These are phyloP conservation scores for Ectropis crepuscularia DNA, from an alignment of 2,888 invertebrate species.

Conservation along the genomic window DNA sequence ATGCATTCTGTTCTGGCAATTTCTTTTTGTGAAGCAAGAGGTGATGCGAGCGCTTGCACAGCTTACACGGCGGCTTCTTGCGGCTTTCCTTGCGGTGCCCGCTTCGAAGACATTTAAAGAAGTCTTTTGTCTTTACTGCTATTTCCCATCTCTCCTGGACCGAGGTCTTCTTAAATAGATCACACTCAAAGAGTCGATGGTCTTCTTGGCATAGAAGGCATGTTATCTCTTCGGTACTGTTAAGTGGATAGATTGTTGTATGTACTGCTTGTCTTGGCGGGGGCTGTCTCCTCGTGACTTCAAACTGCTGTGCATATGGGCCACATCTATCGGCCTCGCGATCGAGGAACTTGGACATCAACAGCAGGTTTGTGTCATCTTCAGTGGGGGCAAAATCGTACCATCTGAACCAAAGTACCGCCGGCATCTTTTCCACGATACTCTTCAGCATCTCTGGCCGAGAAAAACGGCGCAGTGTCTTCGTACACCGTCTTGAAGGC, in stretches of 20 bases:
- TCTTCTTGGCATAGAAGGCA: not conserved
- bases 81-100: not conserved
- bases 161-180: not conserved
- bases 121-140: not conserved
- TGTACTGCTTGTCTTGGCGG: not conserved
- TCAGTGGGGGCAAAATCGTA: not conserved
- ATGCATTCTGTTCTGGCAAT: not conserved
- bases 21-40: not conserved
- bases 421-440: constrained; percentile 4
- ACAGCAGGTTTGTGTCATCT: not conserved
- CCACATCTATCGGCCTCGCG: not conserved
- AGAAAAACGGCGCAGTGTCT: not conserved
- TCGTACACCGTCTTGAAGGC: too few relatives aligned
- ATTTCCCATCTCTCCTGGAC: constrained; percentile 4
- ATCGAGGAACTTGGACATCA: not conserved
- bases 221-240: too few relatives aligned
- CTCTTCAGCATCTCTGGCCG: not conserved
- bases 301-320: not conserved
- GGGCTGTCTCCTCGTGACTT: not conserved
- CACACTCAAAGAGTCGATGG: not conserved
- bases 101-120: constrained; percentile 7
- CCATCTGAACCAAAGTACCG: not conserved
- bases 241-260: too few relatives aligned
- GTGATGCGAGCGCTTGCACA: constrained; percentile 4
- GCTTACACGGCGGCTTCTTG: not conserved